Evolutionary conservation across 2,113 vertebrate genomes (phyloP).

Genomic region (Podiceps cristatus): DNA sequence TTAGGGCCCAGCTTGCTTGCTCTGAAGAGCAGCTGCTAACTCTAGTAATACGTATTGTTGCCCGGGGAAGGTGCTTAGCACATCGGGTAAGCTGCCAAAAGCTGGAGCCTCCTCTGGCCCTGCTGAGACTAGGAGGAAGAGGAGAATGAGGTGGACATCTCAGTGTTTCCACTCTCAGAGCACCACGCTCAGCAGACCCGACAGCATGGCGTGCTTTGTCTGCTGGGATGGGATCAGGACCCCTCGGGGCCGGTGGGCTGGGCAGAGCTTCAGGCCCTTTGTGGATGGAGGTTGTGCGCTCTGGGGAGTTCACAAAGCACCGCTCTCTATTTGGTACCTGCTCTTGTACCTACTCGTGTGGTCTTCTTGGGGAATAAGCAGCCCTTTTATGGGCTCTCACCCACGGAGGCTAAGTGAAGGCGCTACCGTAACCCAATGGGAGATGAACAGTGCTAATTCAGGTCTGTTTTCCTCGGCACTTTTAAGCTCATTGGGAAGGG

Average conservation of each 20-base stretch:
- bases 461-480: not conserved
- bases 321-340: not conserved
- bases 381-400: not conserved
- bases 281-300: not conserved
- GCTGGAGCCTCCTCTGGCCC: not conserved
- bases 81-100: not conserved
- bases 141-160: not conserved
- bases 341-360: not conserved
- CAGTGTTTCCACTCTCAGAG: not conserved
- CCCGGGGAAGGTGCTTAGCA: not conserved
- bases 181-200: not conserved
- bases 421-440: not conserved
- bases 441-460: not conserved
- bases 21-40: not conserved
- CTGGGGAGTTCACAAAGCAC: not conserved
- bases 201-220: rapidly evolving
- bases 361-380: not conserved
- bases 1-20: not conserved
- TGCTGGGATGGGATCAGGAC: not conserved
- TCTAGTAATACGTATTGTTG: not conserved
- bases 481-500: not conserved
- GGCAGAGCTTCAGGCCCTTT: not conserved
- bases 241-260: rapidly evolving
- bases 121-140: not conserved
- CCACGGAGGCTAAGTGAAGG: not conserved